A percentile compares a stretch with the other conserved stretches of the same genome.
These are phyloP conservation scores for Encarsia formosa DNA, from an alignment of 2,888 invertebrate genomes.

Conservation along the genomic window DNA sequence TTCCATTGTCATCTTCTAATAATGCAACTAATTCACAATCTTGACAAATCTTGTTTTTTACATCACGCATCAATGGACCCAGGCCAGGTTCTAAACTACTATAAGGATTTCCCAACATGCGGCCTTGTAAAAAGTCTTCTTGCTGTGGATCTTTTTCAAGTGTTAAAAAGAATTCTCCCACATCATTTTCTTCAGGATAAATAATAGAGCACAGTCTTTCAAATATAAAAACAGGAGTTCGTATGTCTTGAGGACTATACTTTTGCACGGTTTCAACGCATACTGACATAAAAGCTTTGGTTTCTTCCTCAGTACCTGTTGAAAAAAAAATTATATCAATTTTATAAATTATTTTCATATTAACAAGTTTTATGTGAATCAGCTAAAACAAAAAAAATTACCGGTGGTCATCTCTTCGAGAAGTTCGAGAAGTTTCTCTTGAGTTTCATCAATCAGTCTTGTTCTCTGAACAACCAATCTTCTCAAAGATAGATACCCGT, in stretches of 20 bases:
- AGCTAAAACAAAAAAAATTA: conserved; percentile 36
- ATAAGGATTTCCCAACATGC: conserved; percentile 86
- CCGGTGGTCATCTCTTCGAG: conserved; percentile 94
- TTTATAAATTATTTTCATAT: background rate
- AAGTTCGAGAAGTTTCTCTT: conserved; percentile 87
- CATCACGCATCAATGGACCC: conserved; percentile 96
- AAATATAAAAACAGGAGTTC: conserved; percentile 96
- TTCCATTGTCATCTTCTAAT: conserved; percentile 96
- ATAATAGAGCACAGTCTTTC: conserved; percentile 96
- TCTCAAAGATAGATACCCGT: conserved; percentile 87
- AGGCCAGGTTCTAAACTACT: conserved; percentile 89
- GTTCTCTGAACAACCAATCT: conserved; percentile 92
- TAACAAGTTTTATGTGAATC: background rate
- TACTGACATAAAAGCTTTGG: conserved; percentile 94
- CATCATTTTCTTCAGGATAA: conserved; percentile 94
- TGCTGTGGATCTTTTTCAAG: conserved; percentile 98
- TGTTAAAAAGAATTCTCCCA: conserved; percentile 93
- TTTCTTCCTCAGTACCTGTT: conserved; percentile 87
- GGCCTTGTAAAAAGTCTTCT: conserved; percentile 90
- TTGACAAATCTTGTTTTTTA: conserved; percentile 97
- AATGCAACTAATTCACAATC: conserved; percentile 98
- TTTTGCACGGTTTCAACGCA: conserved; percentile 94
- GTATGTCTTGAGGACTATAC: conserved; percentile 84
- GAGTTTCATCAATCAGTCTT: conserved; percentile 91
- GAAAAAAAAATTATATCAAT: background rate